phyloP scores from a whole-genome alignment of 2,797 vertebrate genomes.

The Sebastes oblongus region DNA sequence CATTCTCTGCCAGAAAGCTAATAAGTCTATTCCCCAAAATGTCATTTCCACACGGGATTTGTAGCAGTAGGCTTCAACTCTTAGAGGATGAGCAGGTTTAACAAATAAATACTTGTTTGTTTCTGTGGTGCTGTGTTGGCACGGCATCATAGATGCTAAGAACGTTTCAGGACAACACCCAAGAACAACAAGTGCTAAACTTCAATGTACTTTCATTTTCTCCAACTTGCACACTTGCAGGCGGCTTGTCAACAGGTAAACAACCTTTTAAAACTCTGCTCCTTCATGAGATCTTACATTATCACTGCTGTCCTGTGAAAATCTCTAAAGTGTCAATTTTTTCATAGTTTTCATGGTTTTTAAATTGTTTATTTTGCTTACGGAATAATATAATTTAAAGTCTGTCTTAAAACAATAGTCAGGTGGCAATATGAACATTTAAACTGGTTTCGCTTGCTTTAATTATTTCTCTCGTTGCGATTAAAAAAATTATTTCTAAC shows the following conservation, averaged over 20 bases:
- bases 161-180: neutral
- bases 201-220: neutral
- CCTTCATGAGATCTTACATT: neutral
- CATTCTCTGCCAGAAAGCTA: neutral
- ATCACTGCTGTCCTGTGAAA: neutral
- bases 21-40: neutral
- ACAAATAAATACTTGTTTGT: neutral
- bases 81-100: neutral
- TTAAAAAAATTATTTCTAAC: too few relatives aligned
- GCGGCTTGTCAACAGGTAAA: neutral
- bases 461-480: too few relatives aligned
- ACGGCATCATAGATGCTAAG: neutral
- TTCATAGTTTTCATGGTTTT: too few relatives aligned
- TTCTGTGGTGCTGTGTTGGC: neutral
- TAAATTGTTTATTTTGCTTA: neutral
- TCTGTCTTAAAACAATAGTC: neutral
- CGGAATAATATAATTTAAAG: neutral
- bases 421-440: neutral
- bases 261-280: neutral
- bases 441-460: neutral
- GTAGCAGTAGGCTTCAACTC: neutral
- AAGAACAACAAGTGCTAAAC: neutral
- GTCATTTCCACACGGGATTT: rapidly evolving
- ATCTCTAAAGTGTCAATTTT: neutral
- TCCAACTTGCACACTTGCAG: neutral